These are phyloP conservation scores for Vollenhovia emeryi DNA, from an alignment of 1,140 invertebrate species.

Conservation along the genomic window DNA sequence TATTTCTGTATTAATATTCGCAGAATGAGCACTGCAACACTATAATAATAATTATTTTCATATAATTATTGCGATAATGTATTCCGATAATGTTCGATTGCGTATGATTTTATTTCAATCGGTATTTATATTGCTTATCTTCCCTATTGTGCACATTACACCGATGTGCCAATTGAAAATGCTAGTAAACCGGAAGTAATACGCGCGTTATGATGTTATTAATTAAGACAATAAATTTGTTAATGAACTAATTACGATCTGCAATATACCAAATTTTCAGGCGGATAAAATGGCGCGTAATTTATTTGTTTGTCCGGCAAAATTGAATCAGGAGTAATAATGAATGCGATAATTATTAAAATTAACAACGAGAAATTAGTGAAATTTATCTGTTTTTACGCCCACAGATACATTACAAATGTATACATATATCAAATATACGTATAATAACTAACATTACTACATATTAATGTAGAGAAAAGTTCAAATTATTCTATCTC, in stretches of 20 bases:
- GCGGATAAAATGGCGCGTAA: slow-evolving; percentile 21
- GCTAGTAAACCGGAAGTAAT: slow-evolving; percentile 49
- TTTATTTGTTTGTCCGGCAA: slow-evolving; percentile 42
- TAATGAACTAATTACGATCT: slow-evolving; percentile 42
- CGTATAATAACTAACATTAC: background rate
- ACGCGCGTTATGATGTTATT: slow-evolving; percentile 39
- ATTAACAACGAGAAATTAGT: slow-evolving; percentile 41
- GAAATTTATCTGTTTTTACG: slow-evolving; percentile 37
- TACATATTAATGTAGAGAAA: background rate
- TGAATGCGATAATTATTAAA: slow-evolving; percentile 43
- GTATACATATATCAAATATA: background rate
- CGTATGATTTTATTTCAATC: slow-evolving; percentile 17
- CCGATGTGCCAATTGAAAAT: slow-evolving; percentile 29
- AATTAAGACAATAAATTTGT: slow-evolving; percentile 50
- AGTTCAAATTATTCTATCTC: background rate
- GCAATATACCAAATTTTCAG: slow-evolving; percentile 41
- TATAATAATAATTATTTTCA: slow-evolving; percentile 3
- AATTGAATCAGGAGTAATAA: slow-evolving; percentile 36
- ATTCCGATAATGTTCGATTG: slow-evolving; percentile 1
- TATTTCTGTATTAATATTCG: background rate
- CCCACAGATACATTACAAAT: background rate
- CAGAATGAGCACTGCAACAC: background rate
- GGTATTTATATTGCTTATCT: slow-evolving; percentile 37
- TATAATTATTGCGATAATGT: background rate
- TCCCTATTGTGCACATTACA: slow-evolving; percentile 20